Base-by-base conservation (phyloP, 2,888 invertebrate genomes). In the Agrochola circellaris region DNA sequence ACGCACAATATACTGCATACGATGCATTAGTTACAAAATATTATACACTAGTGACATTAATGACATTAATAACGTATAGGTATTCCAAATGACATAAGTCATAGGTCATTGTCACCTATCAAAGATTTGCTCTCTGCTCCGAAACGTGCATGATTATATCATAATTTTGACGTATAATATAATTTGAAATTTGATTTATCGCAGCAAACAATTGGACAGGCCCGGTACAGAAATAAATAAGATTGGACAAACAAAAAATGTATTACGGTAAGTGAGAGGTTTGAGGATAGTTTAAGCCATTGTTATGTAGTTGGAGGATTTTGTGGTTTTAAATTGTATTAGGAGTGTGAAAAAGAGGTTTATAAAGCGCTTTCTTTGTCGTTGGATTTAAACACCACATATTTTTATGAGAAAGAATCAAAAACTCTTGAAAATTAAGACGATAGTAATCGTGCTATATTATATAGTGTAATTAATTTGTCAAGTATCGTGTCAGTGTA, bases 21-120 rank as follows among this genome's bases (percentile, higher is more conserved):
- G 58, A 83, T 77, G 62, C 62, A 54, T 69, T 45, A 30, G 7
- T 38, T 78, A 45, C 26, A 69, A 66, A 73, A 60, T 67, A 26
- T n/a, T n/a, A 23, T 23, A 62, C 17, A 42, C 13, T 15, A 54
- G 0, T 81, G 26, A 13, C 30, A 58, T 58, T 64, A 81, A 6
- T 56, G 54, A 54, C 68, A 62, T 42, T 61, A 66, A 66, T 67
- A 79, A 71, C 48, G 48, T 62, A 75, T 73, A 64, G 74, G 75
- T 80, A 71, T 68, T 84, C 79, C 58, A 65, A 78, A 77, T 78
- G 73, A 78, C 65, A 76, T 56, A 74, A 38, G 79, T 72, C 88
- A 77, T 45, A 84, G 88, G 77, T 89, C 82, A 87, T 69, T 87
- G 86, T 84, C 81, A 64, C 79, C 77, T 73, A 65, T 84, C 84